These are phyloP conservation scores for Machimus atricapillus DNA, from an alignment of 2,888 invertebrate species.

Conservation along the genomic window DNA sequence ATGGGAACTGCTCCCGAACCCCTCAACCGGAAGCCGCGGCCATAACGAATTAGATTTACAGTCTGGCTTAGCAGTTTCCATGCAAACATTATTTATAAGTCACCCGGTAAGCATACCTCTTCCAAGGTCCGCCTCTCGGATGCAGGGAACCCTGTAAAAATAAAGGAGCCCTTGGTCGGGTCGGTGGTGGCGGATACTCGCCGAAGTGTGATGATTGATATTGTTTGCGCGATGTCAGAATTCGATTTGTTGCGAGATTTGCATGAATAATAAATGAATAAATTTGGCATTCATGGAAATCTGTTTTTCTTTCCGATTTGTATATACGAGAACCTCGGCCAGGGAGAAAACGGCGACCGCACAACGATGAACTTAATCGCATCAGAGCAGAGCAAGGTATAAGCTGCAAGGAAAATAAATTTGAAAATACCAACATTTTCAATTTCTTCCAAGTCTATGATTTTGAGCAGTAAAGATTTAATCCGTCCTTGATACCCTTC, in stretches of 20 bases:
- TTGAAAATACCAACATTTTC: neutral
- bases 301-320: neutral
- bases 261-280: slow-evolving; percentile 38
- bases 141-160: neutral
- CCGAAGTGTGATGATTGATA: slow-evolving; percentile 34
- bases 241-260: slow-evolving; percentile 38
- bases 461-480: neutral
- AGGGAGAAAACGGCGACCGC: neutral
- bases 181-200: neutral
- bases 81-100: slow-evolving; percentile 8
- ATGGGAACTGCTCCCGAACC: neutral
- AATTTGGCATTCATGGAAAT: slow-evolving; percentile 39
- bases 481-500: neutral
- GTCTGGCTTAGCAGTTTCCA: neutral
- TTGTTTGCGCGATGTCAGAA: slow-evolving; percentile 37
- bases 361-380: neutral
- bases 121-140: neutral
- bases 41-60: neutral
- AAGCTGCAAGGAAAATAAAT: neutral
- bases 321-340: neutral
- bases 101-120: neutral
- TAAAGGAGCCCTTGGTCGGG: neutral
- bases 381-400: neutral
- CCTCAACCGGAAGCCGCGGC: neutral
- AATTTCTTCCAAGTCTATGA: neutral